Base-by-base conservation (phyloP, 1,140 invertebrate species). In the Zaprionus capensis region DNA sequence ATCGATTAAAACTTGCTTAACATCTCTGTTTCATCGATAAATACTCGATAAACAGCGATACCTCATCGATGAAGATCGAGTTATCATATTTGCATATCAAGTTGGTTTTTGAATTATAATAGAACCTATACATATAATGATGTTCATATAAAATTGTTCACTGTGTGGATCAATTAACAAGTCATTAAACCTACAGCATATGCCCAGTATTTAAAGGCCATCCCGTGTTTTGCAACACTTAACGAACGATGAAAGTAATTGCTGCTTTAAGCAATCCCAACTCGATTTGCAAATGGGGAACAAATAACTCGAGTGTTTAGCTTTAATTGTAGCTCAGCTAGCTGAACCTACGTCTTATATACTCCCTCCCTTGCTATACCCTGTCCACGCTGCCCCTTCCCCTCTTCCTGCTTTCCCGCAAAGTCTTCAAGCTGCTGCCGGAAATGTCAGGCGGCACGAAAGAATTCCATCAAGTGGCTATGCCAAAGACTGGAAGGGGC, bases 401-500 rank as follows among this genome's bases (percentile, higher is more conserved):
- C 14, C n/a, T 17, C 7, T 17, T 46, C 2, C 15, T 17, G 12
- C 17, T 11, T n/a, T 51, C 6, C 46, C 20, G 53, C 14, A 78
- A 59, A 83, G 53, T 51, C 55, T 55, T 46, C n/a, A 66, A 86
- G 61, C 53, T 49, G 62, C 26, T 46, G 58, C 55, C 85, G 81
- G 81, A 86, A 82, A 88, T 81, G 67, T 80, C 66, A 58, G 76
- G 44, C 74, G 78, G 63, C 85, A 84, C 85, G 79, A 86, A 71
- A 79, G 68, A 83, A 77, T 71, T 69, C 46, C 80, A 86, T 87
- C 83, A 82, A 80, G 58, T 41, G 55, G 46, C 57, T 44, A n/a
- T 7, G 38, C 49, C 34, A 26, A 20, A 9, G 36, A 31, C 7
- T 20, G 38, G 9, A 57, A 38, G 31, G 12, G 22, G 44, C 1